Evolutionary conservation across 2,888 invertebrate genomes (phyloP).

Genomic region (Dynastes hyllus): DNA sequence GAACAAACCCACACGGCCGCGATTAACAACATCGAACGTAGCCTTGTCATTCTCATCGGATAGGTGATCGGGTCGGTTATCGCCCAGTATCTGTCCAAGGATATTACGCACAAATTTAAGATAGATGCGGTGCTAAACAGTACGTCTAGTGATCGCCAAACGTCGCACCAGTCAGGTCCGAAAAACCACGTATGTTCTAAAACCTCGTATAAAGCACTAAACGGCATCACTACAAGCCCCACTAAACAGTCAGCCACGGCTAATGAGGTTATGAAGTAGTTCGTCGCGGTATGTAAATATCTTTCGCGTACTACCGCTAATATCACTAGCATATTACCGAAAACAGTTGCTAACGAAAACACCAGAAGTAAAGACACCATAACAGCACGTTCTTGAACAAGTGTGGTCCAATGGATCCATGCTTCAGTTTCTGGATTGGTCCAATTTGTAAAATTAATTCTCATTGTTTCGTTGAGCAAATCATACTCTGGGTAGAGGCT

Average conservation of each 20-base stretch:
- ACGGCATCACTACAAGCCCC: conserved; percentile 98
- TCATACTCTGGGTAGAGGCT: conserved; percentile 37
- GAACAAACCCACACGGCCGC: conserved; percentile 98
- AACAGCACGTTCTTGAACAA: conserved; percentile 82
- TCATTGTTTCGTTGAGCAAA: conserved; percentile 29
- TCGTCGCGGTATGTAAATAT: conserved; percentile 96
- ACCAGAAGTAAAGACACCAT: conserved; percentile 87
- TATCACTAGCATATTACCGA: conserved; percentile 96
- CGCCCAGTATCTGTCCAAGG: conserved; percentile 97
- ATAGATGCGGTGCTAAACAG: conserved; percentile 98
- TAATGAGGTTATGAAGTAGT: conserved; percentile 97
- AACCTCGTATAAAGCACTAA: conserved; percentile 93
- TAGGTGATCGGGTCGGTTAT: conserved; percentile 99
- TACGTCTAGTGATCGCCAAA: conserved; percentile 98
- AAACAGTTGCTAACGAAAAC: conserved; percentile 94
- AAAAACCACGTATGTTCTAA: conserved; percentile 95
- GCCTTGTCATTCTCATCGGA: conserved; percentile 94
- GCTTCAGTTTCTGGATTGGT: conserved; percentile 66
- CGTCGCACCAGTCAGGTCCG: conserved; percentile 96
- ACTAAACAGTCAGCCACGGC: conserved; percentile 98
- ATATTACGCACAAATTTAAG: conserved; percentile 97
- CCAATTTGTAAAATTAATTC: conserved; percentile 59
- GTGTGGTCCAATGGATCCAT: conserved; percentile 71
- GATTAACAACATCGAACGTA: conserved; percentile 89
- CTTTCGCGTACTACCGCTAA: conserved; percentile 93